These are phyloP conservation scores for Neotragus moschatus DNA, from an alignment of 2,113 vertebrate species.

Conservation along the genomic window DNA sequence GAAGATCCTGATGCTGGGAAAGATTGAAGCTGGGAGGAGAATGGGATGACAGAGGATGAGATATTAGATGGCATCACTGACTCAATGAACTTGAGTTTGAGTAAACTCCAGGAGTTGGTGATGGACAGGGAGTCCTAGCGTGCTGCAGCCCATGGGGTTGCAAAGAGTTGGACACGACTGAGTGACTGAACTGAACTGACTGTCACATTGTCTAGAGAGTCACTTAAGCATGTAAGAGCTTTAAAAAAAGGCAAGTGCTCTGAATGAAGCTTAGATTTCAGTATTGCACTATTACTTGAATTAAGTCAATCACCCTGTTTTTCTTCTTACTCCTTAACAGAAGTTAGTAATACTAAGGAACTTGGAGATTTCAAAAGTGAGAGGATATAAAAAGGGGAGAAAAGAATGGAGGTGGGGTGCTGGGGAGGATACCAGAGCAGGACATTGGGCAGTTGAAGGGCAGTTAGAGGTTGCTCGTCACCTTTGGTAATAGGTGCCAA, in stretches of 20 bases:
- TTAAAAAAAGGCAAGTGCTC: background rate
- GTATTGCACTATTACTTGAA: background rate
- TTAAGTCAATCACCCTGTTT: background rate
- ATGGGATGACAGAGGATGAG: background rate
- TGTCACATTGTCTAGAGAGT: background rate
- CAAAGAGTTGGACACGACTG: background rate
- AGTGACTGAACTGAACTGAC: background rate
- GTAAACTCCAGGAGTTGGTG: background rate
- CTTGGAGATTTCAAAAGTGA: background rate
- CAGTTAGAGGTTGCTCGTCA: fast-evolving
- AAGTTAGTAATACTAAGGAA: background rate
- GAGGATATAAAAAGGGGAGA: background rate
- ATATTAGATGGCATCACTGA: background rate
- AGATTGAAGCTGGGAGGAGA: background rate
- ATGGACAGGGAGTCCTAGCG: background rate
- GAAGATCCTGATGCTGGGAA: background rate
- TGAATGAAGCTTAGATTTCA: background rate
- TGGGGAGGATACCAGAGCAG: background rate
- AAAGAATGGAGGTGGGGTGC: background rate
- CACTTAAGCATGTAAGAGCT: background rate
- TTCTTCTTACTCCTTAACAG: background rate
- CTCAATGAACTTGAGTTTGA: background rate
- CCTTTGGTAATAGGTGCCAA: background rate
- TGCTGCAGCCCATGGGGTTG: background rate
- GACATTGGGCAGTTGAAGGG: background rate